A percentile compares a stretch with the other conserved stretches of the same genome.
Conservation (phyloP, 2,797 vertebrate species). For the Microtus californicus region DNA sequence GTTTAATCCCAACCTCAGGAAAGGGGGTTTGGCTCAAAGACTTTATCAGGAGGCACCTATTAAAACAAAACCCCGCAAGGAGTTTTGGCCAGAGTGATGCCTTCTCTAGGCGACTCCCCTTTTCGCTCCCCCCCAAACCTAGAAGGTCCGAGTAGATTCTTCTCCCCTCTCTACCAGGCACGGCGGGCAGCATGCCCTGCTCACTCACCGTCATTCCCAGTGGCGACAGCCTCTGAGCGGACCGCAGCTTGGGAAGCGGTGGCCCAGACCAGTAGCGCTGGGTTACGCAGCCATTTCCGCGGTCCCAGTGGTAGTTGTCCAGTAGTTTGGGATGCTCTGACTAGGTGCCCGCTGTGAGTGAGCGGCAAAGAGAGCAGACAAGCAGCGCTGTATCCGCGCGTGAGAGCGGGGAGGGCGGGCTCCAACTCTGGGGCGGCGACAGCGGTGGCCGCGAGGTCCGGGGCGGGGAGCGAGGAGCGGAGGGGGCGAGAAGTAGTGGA, state of each 20-base stretch:
- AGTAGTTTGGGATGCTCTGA: constrained; percentile 59
- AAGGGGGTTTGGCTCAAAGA: constrained; percentile 45
- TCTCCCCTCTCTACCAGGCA: constrained; percentile 22
- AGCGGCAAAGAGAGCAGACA: not conserved
- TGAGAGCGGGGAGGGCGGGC: constrained; percentile 60
- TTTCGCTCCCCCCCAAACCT: not conserved
- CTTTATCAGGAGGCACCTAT: not conserved
- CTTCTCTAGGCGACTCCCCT: not conserved
- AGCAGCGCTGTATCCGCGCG: constrained; percentile 28
- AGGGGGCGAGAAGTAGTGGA: constrained; percentile 75
- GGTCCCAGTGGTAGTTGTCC: constrained; percentile 5
- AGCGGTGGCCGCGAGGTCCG: not conserved
- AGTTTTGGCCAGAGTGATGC: not conserved
- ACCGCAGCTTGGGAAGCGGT: not conserved
- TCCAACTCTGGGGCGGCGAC: not conserved
- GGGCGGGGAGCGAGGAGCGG: not conserved
- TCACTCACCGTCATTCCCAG: constrained; percentile 62
- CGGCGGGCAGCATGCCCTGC: constrained; percentile 17
- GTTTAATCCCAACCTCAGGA: not conserved
- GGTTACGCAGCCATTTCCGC: not conserved
- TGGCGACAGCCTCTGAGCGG: not conserved
- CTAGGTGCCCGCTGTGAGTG: not conserved
- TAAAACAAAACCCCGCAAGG: constrained; percentile 39
- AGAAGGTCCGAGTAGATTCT: not conserved
- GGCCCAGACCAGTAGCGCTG: not conserved